These are phyloP conservation scores for Apamea sordens DNA, from an alignment of 2,888 invertebrate species.

Conservation along the genomic window DNA sequence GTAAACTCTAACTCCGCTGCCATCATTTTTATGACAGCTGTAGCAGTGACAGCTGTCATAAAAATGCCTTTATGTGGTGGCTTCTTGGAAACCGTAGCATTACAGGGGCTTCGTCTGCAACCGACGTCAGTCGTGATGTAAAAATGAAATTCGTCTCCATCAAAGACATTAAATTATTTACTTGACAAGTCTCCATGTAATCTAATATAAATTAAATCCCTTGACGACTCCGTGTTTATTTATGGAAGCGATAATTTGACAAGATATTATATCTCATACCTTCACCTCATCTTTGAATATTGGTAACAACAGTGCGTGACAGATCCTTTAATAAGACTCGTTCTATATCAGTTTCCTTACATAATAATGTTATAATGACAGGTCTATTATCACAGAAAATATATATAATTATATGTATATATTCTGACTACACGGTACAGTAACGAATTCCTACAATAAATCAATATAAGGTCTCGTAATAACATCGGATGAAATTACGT, in stretches of 20 bases:
- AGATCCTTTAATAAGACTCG: slow-evolving; percentile 7
- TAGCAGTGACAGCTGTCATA: too few species aligned
- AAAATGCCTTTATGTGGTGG: too few species aligned
- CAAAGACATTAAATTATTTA: too few species aligned
- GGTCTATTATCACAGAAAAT: slow-evolving; percentile 4
- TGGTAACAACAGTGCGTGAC: not conserved
- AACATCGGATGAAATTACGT: slow-evolving; percentile 43
- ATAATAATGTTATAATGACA: slow-evolving; percentile 20
- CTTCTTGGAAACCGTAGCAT: too few species aligned
- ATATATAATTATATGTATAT: not conserved
- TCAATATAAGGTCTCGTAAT: slow-evolving; percentile 54
- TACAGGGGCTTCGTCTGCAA: not conserved
- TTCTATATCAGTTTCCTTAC: not conserved
- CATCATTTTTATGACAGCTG: not conserved
- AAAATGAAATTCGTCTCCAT: not conserved
- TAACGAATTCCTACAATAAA: slow-evolving; percentile 50
- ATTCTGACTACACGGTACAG: slow-evolving; percentile 4
- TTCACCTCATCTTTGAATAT: not conserved
- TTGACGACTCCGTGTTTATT: slow-evolving; percentile 15
- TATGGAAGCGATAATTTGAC: slow-evolving; percentile 10
- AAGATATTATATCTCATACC: not conserved
- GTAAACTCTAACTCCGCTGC: not conserved
- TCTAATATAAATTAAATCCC: not conserved
- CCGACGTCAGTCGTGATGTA: not conserved
- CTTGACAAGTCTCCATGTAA: too few species aligned